phyloP scores from a whole-genome alignment of 2,797 vertebrate species.

The Phrynocephalus forsythii region DNA sequence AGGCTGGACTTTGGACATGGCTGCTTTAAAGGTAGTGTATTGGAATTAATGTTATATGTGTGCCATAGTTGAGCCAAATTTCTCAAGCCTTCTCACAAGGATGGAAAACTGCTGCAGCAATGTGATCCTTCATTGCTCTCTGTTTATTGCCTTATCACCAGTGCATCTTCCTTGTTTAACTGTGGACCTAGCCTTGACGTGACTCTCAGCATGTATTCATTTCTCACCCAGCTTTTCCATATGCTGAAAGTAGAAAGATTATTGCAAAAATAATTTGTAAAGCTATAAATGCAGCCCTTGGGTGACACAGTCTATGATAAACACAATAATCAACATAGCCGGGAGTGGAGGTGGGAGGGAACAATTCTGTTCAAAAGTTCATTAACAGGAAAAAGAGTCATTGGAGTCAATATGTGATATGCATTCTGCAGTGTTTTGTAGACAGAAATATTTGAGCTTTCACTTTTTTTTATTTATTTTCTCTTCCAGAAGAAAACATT shows the following conservation, averaged over 20 bases:
- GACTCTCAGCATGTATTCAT: slow-evolving; percentile 17
- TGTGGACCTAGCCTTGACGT: not conserved
- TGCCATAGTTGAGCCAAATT: not conserved
- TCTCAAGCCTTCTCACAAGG: not conserved
- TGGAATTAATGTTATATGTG: slow-evolving; percentile 17
- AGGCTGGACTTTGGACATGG: too few species aligned
- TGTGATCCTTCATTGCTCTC: not conserved
- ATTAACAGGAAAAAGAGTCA: slow-evolving; percentile 19
- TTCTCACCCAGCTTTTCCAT: slow-evolving; percentile 23
- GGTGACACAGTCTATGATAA: slow-evolving; percentile 25
- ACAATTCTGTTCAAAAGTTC: slow-evolving; percentile 8
- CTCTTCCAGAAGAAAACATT: not conserved
- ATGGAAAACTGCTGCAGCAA: not conserved
- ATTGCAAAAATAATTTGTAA: slow-evolving; percentile 26
- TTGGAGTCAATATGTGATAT: slow-evolving; percentile 13
- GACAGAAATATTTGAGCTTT: not conserved
- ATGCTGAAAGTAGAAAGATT: slow-evolving; percentile 8
- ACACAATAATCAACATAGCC: slow-evolving; percentile 20
- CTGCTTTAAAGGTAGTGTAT: slow-evolving; percentile 11
- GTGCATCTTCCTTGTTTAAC: not conserved
- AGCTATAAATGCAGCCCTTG: not conserved
- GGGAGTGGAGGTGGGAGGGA: not conserved
- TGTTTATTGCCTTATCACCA: not conserved
- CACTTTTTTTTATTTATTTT: not conserved
- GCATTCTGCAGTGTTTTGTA: slow-evolving; percentile 11